Evolutionary conservation across 2,113 vertebrate species (phyloP).

Genomic region (Chaenocephalus aceratus): DNA sequence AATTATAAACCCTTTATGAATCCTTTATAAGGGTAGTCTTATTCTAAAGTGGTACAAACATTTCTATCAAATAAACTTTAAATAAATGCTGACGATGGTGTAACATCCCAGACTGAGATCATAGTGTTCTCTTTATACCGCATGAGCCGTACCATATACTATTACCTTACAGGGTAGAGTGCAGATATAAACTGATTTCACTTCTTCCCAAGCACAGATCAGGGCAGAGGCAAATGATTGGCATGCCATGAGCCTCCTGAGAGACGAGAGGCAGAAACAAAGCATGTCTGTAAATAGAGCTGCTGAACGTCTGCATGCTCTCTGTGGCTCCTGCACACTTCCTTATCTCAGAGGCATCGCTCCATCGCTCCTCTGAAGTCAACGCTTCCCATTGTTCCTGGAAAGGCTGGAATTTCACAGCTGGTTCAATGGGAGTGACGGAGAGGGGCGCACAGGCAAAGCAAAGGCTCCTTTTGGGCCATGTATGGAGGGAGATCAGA

Average conservation of each 20-base stretch:
- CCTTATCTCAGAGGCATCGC: conserved; percentile 72
- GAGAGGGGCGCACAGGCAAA: conserved; percentile 25
- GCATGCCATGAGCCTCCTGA: conserved; percentile 51
- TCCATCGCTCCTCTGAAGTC: conserved; percentile 66
- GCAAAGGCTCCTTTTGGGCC: conserved; percentile 13
- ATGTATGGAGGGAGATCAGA: conserved; percentile 36
- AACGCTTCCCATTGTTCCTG: conserved; percentile 74
- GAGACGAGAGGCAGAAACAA: conserved; percentile 72
- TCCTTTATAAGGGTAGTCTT: too few relatives aligned
- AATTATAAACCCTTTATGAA: too few relatives aligned
- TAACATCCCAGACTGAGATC: conserved; percentile 9
- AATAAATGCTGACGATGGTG: too few relatives aligned
- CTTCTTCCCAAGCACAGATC: conserved; percentile 15
- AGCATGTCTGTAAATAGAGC: conserved; percentile 75
- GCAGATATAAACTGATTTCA: conserved; percentile 32
- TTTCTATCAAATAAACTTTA: too few relatives aligned
- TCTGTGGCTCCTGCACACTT: conserved; percentile 71
- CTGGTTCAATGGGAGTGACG: conserved; percentile 59
- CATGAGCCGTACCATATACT: background rate
- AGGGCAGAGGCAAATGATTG: conserved; percentile 61
- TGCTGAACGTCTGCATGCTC: conserved; percentile 42
- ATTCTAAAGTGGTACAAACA: too few relatives aligned
- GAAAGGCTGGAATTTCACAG: conserved; percentile 65
- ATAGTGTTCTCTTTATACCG: background rate
- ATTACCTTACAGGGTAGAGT: background rate